phyloP scores from a whole-genome alignment of 2,888 invertebrate genomes.

The Ferrisia virgata region DNA sequence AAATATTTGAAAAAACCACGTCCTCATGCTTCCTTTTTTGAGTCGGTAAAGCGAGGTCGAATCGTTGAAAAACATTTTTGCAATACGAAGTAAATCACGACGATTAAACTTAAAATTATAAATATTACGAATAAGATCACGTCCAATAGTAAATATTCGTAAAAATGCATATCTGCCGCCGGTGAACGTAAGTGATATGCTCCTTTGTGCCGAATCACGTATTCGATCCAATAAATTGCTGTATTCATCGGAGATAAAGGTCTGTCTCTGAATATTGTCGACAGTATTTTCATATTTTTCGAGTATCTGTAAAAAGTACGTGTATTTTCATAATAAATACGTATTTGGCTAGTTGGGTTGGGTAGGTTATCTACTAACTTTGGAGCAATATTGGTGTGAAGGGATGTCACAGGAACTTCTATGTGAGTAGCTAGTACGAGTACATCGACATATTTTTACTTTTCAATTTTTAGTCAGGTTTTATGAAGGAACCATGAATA shows the following conservation, averaged over 20 bases:
- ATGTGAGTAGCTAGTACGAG: no score
- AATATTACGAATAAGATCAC: neutral
- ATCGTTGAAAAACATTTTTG: neutral
- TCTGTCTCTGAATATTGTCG: conserved; percentile 54
- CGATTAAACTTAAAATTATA: neutral
- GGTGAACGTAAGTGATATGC: neutral
- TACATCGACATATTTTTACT: no score
- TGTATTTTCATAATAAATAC: no score
- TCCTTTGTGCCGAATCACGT: conserved; percentile 31
- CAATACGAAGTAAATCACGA: neutral
- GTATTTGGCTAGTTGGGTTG: no score
- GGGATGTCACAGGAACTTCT: no score
- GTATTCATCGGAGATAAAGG: conserved; percentile 24
- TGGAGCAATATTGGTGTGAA: no score
- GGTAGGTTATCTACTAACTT: no score
- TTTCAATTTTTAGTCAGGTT: no score
- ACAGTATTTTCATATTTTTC: conserved; percentile 52
- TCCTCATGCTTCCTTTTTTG: neutral
- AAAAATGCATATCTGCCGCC: neutral
- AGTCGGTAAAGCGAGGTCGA: neutral
- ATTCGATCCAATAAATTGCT: conserved; percentile 32
- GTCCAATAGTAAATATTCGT: conserved; percentile 7
- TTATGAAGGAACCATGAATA: no score
- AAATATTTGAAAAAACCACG: neutral
- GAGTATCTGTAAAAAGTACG: conserved; percentile 47